Conservation (phyloP, 2,888 invertebrate genomes). For the Diaperis boleti region DNA sequence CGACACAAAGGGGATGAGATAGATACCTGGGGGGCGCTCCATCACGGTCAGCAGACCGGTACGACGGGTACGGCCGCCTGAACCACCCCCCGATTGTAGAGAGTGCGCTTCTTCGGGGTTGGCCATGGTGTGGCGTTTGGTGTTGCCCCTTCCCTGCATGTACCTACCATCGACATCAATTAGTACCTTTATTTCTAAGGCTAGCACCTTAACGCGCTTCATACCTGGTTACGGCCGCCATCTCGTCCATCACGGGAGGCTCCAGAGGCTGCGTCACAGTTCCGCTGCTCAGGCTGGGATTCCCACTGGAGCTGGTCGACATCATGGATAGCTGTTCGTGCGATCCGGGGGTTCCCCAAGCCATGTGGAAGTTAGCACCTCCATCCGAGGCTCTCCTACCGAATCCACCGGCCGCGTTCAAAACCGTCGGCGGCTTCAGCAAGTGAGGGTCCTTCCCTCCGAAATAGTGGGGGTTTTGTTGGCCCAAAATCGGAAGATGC, state of each 20-base stretch:
- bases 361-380: constrained; percentile 89
- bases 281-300: constrained; percentile 66
- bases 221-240: constrained; percentile 70
- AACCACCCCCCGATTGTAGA: constrained; percentile 58
- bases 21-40: constrained; percentile 85
- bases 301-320: constrained; percentile 68
- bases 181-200: no score
- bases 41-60: constrained; percentile 89
- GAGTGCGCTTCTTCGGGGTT: constrained; percentile 77
- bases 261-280: constrained; percentile 64
- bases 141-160: constrained; percentile 80
- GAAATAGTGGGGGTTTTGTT: constrained; percentile 86
- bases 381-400: constrained; percentile 96
- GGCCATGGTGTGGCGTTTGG: constrained; percentile 84
- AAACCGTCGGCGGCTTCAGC: constrained; percentile 91
- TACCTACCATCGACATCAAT: no score
- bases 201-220: no score
- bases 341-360: constrained; percentile 67
- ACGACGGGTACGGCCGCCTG: constrained; percentile 74
- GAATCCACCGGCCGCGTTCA: constrained; percentile 86
- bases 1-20: neutral
- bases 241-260: constrained; percentile 66
- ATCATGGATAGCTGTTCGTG: constrained; percentile 67
- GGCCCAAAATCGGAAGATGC: constrained; percentile 85
- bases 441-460: constrained; percentile 94